Evolutionary conservation across 2,888 invertebrate genomes (phyloP).

Genomic region (Rhabditophanes sp.): DNA sequence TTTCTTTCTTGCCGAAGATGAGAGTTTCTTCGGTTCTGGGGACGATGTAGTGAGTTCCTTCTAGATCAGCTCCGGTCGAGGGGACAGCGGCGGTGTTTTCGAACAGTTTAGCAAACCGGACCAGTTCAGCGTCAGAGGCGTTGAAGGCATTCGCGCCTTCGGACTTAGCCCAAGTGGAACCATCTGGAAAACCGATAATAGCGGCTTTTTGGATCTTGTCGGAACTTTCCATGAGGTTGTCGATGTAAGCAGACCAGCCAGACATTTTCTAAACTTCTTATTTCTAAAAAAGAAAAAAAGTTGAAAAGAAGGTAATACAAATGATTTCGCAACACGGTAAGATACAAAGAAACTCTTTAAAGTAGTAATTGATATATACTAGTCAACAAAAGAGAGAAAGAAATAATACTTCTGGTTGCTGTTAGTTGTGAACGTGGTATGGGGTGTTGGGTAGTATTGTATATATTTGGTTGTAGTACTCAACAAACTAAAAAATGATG

Average conservation of each 20-base stretch:
- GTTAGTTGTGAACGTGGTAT: too few species aligned
- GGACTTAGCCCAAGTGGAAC: slow-evolving; percentile 37
- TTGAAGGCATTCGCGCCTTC: slow-evolving; percentile 20
- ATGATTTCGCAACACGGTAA: too few species aligned
- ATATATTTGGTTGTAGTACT: too few species aligned
- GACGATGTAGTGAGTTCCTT: slow-evolving; percentile 42
- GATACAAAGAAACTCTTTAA: too few species aligned
- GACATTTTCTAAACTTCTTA: slow-evolving; percentile 20
- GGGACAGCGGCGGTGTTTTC: slow-evolving; percentile 24
- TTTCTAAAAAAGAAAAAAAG: slow-evolving; percentile 5
- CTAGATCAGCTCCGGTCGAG: slow-evolving; percentile 30
- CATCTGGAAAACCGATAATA: slow-evolving; percentile 33
- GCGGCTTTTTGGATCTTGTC: slow-evolving; percentile 34
- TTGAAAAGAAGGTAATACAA: neutral
- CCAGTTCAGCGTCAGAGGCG: slow-evolving; percentile 36
- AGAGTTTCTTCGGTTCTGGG: slow-evolving; percentile 40
- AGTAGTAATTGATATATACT: too few species aligned
- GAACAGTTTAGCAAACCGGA: slow-evolving; percentile 28
- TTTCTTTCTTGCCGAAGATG: slow-evolving; percentile 43
- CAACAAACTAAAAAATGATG: too few species aligned
- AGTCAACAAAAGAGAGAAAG: too few species aligned
- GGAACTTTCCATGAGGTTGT: slow-evolving; percentile 16
- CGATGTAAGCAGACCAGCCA: slow-evolving; percentile 42
- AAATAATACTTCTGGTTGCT: too few species aligned
- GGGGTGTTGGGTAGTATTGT: too few species aligned